A percentile compares a stretch with the other conserved stretches of the same genome.
These are phyloP conservation scores for Cottus gobio DNA, from an alignment of 2,113 vertebrate genomes.

Conservation along the genomic window DNA sequence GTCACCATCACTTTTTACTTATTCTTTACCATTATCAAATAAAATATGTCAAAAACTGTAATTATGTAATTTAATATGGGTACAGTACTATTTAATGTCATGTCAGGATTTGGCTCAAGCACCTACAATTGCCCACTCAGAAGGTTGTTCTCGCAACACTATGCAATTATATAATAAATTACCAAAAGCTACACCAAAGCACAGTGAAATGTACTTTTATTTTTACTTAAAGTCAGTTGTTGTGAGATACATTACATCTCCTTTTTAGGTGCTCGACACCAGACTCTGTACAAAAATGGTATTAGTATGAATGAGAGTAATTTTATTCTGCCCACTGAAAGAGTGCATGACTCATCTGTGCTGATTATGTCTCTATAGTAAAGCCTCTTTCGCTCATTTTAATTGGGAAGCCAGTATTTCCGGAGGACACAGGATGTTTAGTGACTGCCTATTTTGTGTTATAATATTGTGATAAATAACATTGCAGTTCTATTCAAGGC, in stretches of 20 bases:
- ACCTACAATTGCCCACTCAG: neutral
- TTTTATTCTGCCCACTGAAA: slow-evolving; percentile 32
- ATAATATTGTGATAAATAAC: slow-evolving; percentile 48
- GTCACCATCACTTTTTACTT: neutral
- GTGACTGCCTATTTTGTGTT: slow-evolving; percentile 43
- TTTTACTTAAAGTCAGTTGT: neutral
- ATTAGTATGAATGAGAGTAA: slow-evolving; percentile 32
- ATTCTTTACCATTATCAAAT: neutral
- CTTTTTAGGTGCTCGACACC: neutral
- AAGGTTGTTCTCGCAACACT: neutral
- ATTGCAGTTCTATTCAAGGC: slow-evolving; percentile 32
- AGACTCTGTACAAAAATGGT: slow-evolving; percentile 1
- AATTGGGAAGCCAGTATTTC: slow-evolving; percentile 38
- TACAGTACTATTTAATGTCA: neutral
- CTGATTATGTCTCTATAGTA: slow-evolving; percentile 39
- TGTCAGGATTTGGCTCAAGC: neutral
- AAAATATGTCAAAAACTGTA: neutral
- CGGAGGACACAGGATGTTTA: slow-evolving; percentile 45
- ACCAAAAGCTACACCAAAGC: neutral
- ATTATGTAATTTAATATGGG: neutral
- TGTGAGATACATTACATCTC: slow-evolving; percentile 8
- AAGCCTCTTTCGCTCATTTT: slow-evolving; percentile 32
- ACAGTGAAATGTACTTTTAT: neutral
- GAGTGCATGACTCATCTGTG: slow-evolving; percentile 40
- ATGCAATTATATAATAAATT: neutral